Evolutionary conservation across 2,888 invertebrate species (phyloP), one percentile per base, ranked within the genome.

Genomic region (Luperina nickerlii): DNA sequence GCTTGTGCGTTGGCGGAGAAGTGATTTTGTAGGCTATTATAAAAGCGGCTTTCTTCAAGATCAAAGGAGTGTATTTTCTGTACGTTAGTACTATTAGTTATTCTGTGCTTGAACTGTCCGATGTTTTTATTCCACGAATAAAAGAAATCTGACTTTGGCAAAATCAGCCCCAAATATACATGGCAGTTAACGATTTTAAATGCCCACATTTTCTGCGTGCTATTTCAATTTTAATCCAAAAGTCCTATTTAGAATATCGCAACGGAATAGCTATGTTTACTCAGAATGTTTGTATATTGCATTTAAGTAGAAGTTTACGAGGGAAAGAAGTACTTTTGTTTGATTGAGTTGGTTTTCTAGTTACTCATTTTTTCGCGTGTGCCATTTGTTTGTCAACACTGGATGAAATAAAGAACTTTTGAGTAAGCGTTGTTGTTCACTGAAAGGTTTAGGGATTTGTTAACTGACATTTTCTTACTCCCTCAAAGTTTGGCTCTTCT

Each of bases 301-400:
- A 62, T 38, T 27, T 57, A 62, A 75, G 77, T 70, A 51, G 24
- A 79, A 86, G 71, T 76, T 75, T 76, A 57, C 42, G 27, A 27
- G 20, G 13, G 20, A 69, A 76, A 78, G 6, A 81, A 76, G 51
- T 68, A 51, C 54, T 81, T 79, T 73, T 57, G 62, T 81, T 73
- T 66, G 69, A 72, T 87, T 76, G 57, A 75, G 72, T 78, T 72
- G 68, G 45, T 67, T 71, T 70, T 76, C 63, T 60, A 74, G 68
- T 71, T 74, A 76, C 27, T 76, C 71, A 75, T 88, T 88, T 78
- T 69, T 54, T 77, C 7, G 60, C 11, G 27, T 69, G 67, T 66
- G n/a, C 66, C 13, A 68, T 74, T 80, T 81, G 85, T 87, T 81
- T 78, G 78, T 76, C 81, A 78, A 81, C 74, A 76, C 54, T 32